Evolutionary conservation across 2,113 vertebrate genomes (phyloP), one percentile per base, ranked within the genome.

Genomic region (Mus pahari): DNA sequence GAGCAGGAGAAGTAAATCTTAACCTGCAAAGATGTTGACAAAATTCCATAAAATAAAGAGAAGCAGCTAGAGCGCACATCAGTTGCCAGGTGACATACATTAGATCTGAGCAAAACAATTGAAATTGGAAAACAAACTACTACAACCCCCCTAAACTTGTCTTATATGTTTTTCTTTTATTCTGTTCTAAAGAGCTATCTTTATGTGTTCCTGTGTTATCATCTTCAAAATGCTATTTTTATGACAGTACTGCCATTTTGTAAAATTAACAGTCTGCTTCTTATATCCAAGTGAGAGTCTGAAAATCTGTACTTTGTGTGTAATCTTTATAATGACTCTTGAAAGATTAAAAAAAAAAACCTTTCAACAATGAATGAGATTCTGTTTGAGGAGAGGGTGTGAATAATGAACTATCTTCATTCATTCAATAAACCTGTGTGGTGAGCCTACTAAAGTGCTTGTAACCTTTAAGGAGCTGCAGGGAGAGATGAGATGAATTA

Each of bases 201-300:
- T 88, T 33, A 33, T 82, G 53, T 22, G 2, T 87, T 64, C 20
- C 11, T 39, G n/a, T 77, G 77, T 45, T 42, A 92, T 33, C 0
- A 20, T 83, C 68, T 75, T 86, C 79, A 89, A 91, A 93, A 74
- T 70, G 16, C 0, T 62, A 42, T 26, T 82, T 86, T 93, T 84
- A 45, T 62, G 79, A 68, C 0, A 5, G 24, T 77, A 84, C 13
- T 93, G 28, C 8, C 53, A 89, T 95, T 91, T 82, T 70, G 8
- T 73, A 78, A 96, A 88, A 95, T 68, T 90, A 81, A 86, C 64
- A 87, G 12, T 73, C 20, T 33, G 48, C 48, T 83, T 77, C 26
- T 74, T 77, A 77, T 64, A 79, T 97, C 48, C 14, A 66, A 93
- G 48, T 39, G 48, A 96, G 50, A 84, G 82, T 91, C 17, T 95